These are phyloP conservation scores for Sylvia atricapilla DNA, from an alignment of 2,113 vertebrate genomes.

Conservation along the genomic window DNA sequence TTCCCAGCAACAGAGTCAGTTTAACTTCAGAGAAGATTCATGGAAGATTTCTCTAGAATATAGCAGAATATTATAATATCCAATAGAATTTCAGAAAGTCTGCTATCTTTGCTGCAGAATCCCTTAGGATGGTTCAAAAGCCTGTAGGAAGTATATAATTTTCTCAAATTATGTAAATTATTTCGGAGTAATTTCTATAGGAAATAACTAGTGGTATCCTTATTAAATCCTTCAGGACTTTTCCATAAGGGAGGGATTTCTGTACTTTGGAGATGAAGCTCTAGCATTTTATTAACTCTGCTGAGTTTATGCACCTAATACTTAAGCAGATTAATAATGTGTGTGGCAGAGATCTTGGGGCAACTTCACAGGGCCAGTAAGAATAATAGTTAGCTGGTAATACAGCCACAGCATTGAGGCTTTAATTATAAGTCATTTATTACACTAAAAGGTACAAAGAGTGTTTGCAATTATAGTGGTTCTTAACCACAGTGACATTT, in stretches of 20 bases:
- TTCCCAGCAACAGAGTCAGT: background rate
- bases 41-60: conserved; percentile 32
- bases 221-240: conserved; percentile 68
- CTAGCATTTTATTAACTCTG: conserved; percentile 54
- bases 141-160: conserved; percentile 39
- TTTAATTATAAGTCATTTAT: conserved; percentile 40
- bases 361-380: conserved; percentile 28
- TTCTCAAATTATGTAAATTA: conserved; percentile 65
- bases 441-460: background rate
- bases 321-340: conserved; percentile 55
- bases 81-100: conserved; percentile 1
- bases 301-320: conserved; percentile 49
- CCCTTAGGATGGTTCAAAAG: conserved; percentile 46
- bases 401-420: background rate
- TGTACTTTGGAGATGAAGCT: conserved; percentile 46
- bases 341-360: conserved; percentile 29
- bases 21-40: conserved; percentile 3
- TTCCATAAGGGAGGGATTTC: conserved; percentile 59
- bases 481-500: background rate
- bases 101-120: conserved; percentile 33
- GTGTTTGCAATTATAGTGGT: background rate
- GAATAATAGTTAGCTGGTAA: conserved; percentile 32
- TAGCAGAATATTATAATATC: conserved; percentile 7
- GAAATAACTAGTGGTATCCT: conserved; percentile 61
- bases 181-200: conserved; percentile 65